Conservation (phyloP, 2,797 vertebrate genomes). For the Chelmon rostratus region DNA sequence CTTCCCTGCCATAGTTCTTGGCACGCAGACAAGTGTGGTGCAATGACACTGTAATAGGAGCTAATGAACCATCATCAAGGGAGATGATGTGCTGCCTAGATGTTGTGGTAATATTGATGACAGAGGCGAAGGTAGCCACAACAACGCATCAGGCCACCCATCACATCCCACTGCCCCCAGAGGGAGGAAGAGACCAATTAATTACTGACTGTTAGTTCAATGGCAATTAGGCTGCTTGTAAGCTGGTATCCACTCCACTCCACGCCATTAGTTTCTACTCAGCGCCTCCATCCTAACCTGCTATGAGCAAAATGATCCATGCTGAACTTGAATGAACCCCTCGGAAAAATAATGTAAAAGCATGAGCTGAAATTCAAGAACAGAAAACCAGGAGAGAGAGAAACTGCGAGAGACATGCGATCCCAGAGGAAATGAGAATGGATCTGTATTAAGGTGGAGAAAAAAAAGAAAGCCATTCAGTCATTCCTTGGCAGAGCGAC, state of each 20-base stretch:
- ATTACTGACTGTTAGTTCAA: constrained; percentile 77
- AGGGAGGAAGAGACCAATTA: constrained; percentile 73
- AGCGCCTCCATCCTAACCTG: constrained; percentile 16
- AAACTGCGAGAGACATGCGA: not conserved
- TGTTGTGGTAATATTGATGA: constrained; percentile 73
- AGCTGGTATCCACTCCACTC: constrained; percentile 48
- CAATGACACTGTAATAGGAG: constrained; percentile 75
- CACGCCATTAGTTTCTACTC: constrained; percentile 14
- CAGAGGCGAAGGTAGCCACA: constrained; percentile 70
- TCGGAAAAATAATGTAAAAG: constrained; percentile 21
- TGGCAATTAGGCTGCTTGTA: constrained; percentile 72
- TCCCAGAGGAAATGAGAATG: constrained; percentile 52
- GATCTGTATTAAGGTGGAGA: constrained; percentile 37
- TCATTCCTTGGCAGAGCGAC: constrained; percentile 56
- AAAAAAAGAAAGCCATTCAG: constrained; percentile 46
- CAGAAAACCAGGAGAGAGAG: not conserved
- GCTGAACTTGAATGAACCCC: constrained; percentile 27
- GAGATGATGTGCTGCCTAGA: constrained; percentile 66
- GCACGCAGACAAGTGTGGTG: constrained; percentile 57
- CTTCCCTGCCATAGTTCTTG: constrained; percentile 44
- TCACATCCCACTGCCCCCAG: constrained; percentile 57
- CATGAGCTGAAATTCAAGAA: constrained; percentile 42
- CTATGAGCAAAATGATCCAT: constrained; percentile 35
- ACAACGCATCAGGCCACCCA: constrained; percentile 73
- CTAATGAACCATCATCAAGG: constrained; percentile 79